Base-by-base conservation (phyloP, 2,797 vertebrate species). In the Melanotaenia parkinsoni region DNA sequence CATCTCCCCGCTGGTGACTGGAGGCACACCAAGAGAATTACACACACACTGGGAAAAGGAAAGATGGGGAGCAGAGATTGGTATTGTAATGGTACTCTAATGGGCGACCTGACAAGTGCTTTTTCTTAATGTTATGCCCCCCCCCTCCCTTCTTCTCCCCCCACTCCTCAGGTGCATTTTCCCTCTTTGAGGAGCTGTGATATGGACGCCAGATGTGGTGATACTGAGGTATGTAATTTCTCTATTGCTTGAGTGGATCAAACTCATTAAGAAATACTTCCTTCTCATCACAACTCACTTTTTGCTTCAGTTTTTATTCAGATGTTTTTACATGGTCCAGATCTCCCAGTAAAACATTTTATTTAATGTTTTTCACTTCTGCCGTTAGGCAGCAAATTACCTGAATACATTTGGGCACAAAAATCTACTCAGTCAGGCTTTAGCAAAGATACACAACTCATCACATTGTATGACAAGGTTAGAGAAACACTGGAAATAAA, bases 71-170 rank as follows among this genome's bases (percentile, higher is more conserved):
- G 81, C 85, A 87, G 78, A 90, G 82, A 90, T 81, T 88, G 88
- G 82, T 81, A 89, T 89, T 92, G 87, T 91, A 91, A 91, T 93
- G 84, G 77, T 82, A 63, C 86, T 91, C 82, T 92, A 91, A 92
- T 92, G 86, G 88, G 79, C 81, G 81, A 87, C 87, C 86, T 91
- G 88, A 91, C 90, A 90, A 90, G 86, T 87, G 79, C 81, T 91
- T 89, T 86, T 90, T 92, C 85, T 89, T 91, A 90, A 90, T 90
- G 79, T 84, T 79, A 24, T 74, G 30, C 51, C 67, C 63, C 60
- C 35, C 62, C 45, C 53, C 14, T 5, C 5, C 33, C 67, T 47
- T 75, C 64, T 67, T 56, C 60, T 63, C 45, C 40, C 68, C 67
- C 59, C 73, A 20, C 69, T 74, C 73, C 70, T 47, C 84, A 90